phyloP scores from a whole-genome alignment of 2,113 vertebrate species.

The Symphodus melops region DNA sequence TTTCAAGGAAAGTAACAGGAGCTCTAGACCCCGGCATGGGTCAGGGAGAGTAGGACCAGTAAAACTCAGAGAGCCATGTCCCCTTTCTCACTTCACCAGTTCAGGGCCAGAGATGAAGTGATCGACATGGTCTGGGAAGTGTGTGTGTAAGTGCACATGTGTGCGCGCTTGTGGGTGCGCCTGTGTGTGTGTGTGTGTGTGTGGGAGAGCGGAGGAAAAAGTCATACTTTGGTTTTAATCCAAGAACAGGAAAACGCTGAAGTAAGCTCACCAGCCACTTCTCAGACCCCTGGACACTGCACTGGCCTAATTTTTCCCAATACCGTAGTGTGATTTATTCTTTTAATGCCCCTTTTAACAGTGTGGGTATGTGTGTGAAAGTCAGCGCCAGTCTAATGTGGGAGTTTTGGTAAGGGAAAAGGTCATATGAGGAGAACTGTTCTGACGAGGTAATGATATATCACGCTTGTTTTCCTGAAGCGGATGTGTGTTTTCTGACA shows the following conservation, averaged over 20 bases:
- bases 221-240: conserved; percentile 50
- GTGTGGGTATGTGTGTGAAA: conserved; percentile 4
- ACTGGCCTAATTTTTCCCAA: conserved; percentile 60
- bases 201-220: conserved; percentile 50
- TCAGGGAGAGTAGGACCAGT: conserved; percentile 63
- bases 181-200: conserved; percentile 22
- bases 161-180: background rate
- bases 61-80: conserved; percentile 68
- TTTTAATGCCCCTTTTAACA: conserved; percentile 53
- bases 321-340: conserved; percentile 49
- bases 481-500: conserved; percentile 61
- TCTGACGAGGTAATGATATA: conserved; percentile 56
- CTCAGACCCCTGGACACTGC: conserved; percentile 48
- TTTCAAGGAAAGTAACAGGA: conserved; percentile 59
- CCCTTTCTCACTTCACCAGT: conserved; percentile 50
- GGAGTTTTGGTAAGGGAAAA: conserved; percentile 35
- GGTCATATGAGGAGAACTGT: conserved; percentile 65
- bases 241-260: conserved; percentile 64
- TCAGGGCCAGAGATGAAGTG: conserved; percentile 65
- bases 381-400: conserved; percentile 11
- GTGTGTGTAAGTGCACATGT: background rate
- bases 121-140: conserved; percentile 48
- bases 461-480: conserved; percentile 49
- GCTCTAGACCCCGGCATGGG: conserved; percentile 56
- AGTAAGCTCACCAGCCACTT: conserved; percentile 60